phyloP scores from a whole-genome alignment of 2,888 invertebrate species.

The Antheraea yamamai region DNA sequence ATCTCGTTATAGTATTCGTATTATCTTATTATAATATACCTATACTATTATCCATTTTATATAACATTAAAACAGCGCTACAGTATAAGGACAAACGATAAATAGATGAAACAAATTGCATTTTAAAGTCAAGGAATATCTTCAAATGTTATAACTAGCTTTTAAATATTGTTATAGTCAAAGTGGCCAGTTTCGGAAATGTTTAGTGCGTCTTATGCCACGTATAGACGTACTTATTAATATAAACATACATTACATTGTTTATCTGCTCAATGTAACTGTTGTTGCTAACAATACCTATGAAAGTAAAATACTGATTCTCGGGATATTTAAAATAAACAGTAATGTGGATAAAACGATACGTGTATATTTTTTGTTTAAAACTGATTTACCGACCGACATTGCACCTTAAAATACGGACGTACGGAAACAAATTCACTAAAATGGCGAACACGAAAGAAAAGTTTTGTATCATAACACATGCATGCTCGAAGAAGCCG shows the following conservation, averaged over 20 bases:
- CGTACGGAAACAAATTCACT: constrained; percentile 56
- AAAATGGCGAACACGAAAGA: constrained; percentile 52
- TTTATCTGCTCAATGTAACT: neutral
- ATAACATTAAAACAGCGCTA: too few species aligned
- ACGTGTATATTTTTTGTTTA: constrained; percentile 48
- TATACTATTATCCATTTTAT: too few species aligned
- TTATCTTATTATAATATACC: too few species aligned
- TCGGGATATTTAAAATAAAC: constrained; percentile 57
- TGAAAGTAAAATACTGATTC: constrained; percentile 76
- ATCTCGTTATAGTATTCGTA: too few species aligned
- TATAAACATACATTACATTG: neutral
- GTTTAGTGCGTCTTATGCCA: too few species aligned
- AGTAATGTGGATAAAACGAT: constrained; percentile 44
- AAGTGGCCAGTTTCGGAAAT: too few species aligned
- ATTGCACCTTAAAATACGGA: constrained; percentile 55
- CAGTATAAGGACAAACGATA: too few species aligned
- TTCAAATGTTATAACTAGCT: too few species aligned
- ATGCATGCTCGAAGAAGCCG: constrained; percentile 47
- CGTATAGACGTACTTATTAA: too few species aligned
- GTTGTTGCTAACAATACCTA: constrained; percentile 46
- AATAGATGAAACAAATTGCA: too few species aligned
- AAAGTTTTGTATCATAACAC: constrained; percentile 62
- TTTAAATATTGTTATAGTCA: too few species aligned
- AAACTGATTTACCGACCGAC: constrained; percentile 40
- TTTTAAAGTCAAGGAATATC: too few species aligned